Percentiles rank a stretch among this genome's conserved stretches.
phyloP scores from a whole-genome alignment of 2,113 vertebrate species.

The Tachuris rubrigastra region DNA sequence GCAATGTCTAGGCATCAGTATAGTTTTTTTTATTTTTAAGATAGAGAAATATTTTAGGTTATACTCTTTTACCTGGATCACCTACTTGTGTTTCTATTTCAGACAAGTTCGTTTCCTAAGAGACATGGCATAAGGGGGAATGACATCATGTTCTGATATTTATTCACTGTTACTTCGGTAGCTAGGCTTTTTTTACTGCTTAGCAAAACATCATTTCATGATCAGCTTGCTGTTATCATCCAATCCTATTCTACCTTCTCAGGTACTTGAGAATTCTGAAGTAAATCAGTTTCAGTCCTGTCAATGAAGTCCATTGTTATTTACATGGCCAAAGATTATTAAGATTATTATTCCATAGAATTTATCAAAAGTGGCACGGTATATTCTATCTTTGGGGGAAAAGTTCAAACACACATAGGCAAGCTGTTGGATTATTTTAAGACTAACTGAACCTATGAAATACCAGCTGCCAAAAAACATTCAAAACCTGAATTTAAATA shows the following conservation, averaged over 20 bases:
- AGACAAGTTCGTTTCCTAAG: not conserved
- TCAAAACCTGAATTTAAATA: not conserved
- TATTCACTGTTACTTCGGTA: not conserved
- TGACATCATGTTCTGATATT: not conserved
- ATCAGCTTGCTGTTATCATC: not conserved
- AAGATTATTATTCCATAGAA: not conserved
- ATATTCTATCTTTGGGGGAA: not conserved
- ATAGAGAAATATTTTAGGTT: not conserved
- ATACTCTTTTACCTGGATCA: not conserved
- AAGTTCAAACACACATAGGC: not conserved
- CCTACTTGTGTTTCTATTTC: not conserved
- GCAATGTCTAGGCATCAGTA: not conserved
- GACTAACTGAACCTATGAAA: not conserved
- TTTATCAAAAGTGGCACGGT: not conserved
- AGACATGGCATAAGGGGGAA: not conserved
- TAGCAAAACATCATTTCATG: not conserved
- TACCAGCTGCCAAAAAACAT: not conserved
- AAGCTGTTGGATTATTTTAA: constrained; percentile 29
- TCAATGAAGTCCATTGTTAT: not conserved
- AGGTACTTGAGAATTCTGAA: not conserved
- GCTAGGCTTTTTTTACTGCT: not conserved
- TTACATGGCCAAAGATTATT: not conserved
- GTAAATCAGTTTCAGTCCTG: not conserved
- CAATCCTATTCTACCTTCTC: not conserved
- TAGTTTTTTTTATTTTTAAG: not conserved